Percentiles rank a stretch among this genome's conserved stretches.
These are phyloP conservation scores for Tribolium madens DNA, from an alignment of 1,140 invertebrate genomes.

Conservation along the genomic window DNA sequence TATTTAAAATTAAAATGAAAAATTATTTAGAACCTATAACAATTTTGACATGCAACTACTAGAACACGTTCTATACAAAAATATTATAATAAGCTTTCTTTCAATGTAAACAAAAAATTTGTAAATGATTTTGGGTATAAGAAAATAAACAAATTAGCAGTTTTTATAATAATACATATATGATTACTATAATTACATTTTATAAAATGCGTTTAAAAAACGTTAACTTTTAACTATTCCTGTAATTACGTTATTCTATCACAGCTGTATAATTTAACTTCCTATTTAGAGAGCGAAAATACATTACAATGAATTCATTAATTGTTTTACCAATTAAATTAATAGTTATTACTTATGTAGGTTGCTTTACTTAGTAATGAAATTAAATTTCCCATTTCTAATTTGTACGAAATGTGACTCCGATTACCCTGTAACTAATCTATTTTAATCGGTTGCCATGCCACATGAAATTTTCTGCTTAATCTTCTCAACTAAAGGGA, in stretches of 20 bases:
- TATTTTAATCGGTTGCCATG: constrained; percentile 11
- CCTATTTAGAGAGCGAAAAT: background rate
- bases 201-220: no score
- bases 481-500: background rate
- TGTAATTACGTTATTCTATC: background rate
- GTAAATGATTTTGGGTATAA: no score
- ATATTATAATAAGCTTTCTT: no score
- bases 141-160: no score
- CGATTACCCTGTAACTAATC: constrained; percentile 18
- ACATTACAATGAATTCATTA: background rate
- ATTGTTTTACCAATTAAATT: constrained; percentile 33
- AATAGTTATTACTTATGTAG: constrained; percentile 32
- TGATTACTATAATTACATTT: no score
- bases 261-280: background rate
- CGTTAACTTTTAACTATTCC: background rate
- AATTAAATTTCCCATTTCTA: constrained; percentile 36
- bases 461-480: background rate
- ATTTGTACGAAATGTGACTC: constrained; percentile 16
- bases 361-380: constrained; percentile 26
- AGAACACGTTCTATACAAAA: no score
- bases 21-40: no score
- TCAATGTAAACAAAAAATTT: no score
- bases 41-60: no score
- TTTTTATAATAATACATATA: no score
- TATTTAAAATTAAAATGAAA: no score